Conservation (phyloP, 2,888 invertebrate genomes). For the Bugula neritina region DNA sequence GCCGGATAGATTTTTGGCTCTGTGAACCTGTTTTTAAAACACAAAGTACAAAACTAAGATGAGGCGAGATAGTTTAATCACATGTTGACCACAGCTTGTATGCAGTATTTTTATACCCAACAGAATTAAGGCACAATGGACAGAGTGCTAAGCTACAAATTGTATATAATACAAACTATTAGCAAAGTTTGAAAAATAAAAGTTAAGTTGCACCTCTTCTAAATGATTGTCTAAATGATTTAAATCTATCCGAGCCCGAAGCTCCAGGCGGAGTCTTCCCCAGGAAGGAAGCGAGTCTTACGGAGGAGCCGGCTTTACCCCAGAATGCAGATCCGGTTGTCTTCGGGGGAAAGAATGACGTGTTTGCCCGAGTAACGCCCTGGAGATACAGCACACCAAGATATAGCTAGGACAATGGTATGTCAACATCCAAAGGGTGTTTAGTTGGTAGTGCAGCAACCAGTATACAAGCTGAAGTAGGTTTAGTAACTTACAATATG, state of each 20-base stretch:
- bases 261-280: conserved; percentile 13
- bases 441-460: too few species aligned
- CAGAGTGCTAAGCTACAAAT: too few species aligned
- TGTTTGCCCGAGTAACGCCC: conserved; percentile 1
- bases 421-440: too few species aligned
- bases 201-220: neutral
- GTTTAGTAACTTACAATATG: too few species aligned
- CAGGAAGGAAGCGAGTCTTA: neutral
- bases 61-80: too few species aligned
- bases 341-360: conserved; percentile 12
- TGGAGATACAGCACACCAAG: too few species aligned
- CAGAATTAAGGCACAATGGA: too few species aligned
- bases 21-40: conserved; percentile 10
- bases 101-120: too few species aligned
- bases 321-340: conserved; percentile 22
- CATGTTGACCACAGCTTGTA: too few species aligned
- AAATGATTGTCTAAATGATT: conserved; percentile 23
- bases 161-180: neutral
- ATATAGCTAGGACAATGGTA: too few species aligned
- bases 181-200: too few species aligned
- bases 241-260: conserved; percentile 15
- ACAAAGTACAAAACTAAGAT: neutral
- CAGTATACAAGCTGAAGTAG: too few species aligned
- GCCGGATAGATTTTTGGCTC: conserved; percentile 10
- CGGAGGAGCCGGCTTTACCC: conserved; percentile 20